Percentiles rank a stretch among this genome's conserved stretches.
Conservation (phyloP, 2,113 vertebrate species). For the Hippocampus guttulatus region DNA sequence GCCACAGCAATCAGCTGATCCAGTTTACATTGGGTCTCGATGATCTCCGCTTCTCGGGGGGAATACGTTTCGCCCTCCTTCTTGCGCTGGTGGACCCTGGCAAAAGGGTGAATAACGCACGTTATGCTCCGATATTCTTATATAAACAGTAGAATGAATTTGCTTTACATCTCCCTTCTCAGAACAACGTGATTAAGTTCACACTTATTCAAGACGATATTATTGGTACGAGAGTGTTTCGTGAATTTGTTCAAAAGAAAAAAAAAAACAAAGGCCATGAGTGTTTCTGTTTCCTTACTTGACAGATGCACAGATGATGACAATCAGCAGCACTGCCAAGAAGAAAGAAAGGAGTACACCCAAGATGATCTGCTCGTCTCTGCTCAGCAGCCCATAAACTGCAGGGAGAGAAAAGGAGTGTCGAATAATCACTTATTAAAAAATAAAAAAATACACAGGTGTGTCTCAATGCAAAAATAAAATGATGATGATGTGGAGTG, state of each 20-base stretch:
- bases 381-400: constrained; percentile 81
- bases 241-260: background rate
- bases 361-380: constrained; percentile 88
- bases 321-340: constrained; percentile 82
- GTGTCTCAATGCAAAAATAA: background rate
- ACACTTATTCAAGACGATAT: too few species aligned
- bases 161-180: too few species aligned
- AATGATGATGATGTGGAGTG: too few species aligned
- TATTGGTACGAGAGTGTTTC: background rate
- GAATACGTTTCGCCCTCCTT: constrained; percentile 96
- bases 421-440: background rate
- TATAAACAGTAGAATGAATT: too few species aligned
- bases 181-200: too few species aligned
- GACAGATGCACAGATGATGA: constrained; percentile 86
- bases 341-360: constrained; percentile 88
- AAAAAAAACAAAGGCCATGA: background rate
- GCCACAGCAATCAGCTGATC: constrained; percentile 96
- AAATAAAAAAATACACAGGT: background rate
- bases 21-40: constrained; percentile 94
- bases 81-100: constrained; percentile 89
- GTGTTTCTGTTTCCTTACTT: constrained; percentile 71
- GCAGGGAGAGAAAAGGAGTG: constrained; percentile 16
- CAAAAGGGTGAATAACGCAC: constrained; percentile 14
- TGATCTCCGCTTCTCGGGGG: constrained; percentile 91
- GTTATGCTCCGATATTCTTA: too few species aligned